Conservation (phyloP, 64 coral and sea anemone species). For the Trachythela sp. region DNA sequence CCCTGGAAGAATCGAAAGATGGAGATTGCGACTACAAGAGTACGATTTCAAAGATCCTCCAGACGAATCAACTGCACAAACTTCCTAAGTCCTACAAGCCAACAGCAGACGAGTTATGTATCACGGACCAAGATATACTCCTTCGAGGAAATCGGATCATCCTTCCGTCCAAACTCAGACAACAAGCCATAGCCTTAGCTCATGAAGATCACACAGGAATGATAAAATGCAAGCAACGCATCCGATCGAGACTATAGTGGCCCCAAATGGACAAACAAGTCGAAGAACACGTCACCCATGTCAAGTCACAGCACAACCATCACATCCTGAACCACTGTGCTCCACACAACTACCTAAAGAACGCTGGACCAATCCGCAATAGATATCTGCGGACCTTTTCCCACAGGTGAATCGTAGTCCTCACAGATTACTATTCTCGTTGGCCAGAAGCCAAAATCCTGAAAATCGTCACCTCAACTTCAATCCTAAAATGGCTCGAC, state of each 20-base stretch:
- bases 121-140: constrained; percentile 30
- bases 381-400: constrained; percentile 23
- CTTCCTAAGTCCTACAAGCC: neutral
- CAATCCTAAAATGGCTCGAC: neutral
- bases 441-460: neutral
- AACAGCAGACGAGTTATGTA: neutral
- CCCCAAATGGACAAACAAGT: constrained; percentile 16
- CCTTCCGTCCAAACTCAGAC: neutral
- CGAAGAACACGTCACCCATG: neutral
- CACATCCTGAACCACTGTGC: neutral
- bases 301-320: neutral
- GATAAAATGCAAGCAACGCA: constrained; percentile 11
- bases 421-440: neutral
- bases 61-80: neutral
- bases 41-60: neutral
- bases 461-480: neutral
- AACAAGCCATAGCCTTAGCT: neutral
- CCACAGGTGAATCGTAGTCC: neutral
- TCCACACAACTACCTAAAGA: neutral
- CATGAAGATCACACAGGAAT: constrained; percentile 26
- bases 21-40: too few species aligned
- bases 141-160: neutral
- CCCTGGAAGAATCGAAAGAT: too few species aligned
- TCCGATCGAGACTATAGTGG: constrained; percentile 11
- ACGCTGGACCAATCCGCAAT: neutral